A percentile compares a stretch with the other conserved stretches of the same genome.
Conservation (phyloP, 2,888 invertebrate species). For the Conomelus anceps region DNA sequence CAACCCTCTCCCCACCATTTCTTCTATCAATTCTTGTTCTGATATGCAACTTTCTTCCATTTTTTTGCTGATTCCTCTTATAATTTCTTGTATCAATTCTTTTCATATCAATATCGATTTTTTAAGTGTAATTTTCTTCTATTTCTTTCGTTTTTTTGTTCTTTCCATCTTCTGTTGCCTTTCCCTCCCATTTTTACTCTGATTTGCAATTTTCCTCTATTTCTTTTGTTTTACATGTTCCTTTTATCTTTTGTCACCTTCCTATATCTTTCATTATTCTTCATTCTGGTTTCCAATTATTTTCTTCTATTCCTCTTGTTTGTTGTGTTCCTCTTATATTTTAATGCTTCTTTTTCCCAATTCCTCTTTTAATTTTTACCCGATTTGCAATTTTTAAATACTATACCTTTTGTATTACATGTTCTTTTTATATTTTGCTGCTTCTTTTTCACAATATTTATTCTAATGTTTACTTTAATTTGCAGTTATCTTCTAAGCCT, state of each 20-base stretch:
- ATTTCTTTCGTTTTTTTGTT: too few species aligned
- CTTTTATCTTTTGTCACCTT: neutral
- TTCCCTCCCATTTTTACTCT: neutral
- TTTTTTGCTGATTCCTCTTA: too few species aligned
- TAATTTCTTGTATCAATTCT: too few species aligned
- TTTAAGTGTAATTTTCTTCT: too few species aligned
- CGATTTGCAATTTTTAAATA: too few species aligned
- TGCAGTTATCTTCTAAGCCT: neutral
- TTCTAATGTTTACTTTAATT: neutral
- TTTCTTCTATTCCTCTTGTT: neutral
- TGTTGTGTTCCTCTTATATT: neutral
- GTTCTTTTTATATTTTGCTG: neutral
- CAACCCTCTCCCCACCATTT: too few species aligned
- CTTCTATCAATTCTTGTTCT: too few species aligned
- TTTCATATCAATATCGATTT: too few species aligned
- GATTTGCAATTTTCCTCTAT: neutral
- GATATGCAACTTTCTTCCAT: too few species aligned
- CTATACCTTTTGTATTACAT: neutral
- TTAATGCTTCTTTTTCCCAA: neutral
- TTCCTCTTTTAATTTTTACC: neutral
- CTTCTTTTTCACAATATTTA: neutral
- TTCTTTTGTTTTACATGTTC: neutral
- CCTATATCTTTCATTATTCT: neutral
- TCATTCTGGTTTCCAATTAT: neutral
- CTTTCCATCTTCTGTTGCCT: neutral